Evolutionary conservation across 2,888 invertebrate genomes (phyloP), one percentile per base, ranked within the genome.

Genomic region (Philopedon plagiatum): DNA sequence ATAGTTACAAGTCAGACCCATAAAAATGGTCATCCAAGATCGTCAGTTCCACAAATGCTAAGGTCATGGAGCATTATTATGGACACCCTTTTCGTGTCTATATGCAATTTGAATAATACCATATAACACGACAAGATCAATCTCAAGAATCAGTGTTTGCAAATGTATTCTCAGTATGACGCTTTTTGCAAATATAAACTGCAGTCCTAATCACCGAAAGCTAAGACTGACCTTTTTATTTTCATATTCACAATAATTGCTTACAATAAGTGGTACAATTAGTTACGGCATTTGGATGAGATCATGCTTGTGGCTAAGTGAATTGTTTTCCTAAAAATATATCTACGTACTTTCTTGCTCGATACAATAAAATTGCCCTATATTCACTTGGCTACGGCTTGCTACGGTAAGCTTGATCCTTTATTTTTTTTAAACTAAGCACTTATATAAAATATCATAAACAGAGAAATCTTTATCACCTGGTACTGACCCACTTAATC

Each of bases 31-130:
- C 41, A 56, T 15, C 54, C 37, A n/a, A 65, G 26, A 65, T 41
- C 57, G 41, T 46, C 34, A 69, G 63, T 69, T 15, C 23, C 19
- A 63, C 60, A 67, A 72, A 72, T 72, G 72, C 54, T 72, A 67
- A 72, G 72, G 72, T 72, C 72, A 67, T 39, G 44, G 9, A 9
- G 49, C 51, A 37, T 72, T 67, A 72, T 56, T 72, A 72, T 72
- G 73, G 73, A 73, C 73, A 69, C 73, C 73, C 73, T 69, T 73
- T 65, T 41, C 68, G 39, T 73, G 67, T 67, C 56, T 39, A 58
- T 21, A 34, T 67, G 58, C 60, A 67, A 67, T 67, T 58, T 67
- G 19, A 65, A 65, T 65, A 65, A 65, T 66, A 37, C 29, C 62
- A 56, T 62, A 72, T 62, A 67, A 72, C 58, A 49, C 19, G 49